phyloP scores from a whole-genome alignment of 2,888 invertebrate species.

The Drosophila ustulata region DNA sequence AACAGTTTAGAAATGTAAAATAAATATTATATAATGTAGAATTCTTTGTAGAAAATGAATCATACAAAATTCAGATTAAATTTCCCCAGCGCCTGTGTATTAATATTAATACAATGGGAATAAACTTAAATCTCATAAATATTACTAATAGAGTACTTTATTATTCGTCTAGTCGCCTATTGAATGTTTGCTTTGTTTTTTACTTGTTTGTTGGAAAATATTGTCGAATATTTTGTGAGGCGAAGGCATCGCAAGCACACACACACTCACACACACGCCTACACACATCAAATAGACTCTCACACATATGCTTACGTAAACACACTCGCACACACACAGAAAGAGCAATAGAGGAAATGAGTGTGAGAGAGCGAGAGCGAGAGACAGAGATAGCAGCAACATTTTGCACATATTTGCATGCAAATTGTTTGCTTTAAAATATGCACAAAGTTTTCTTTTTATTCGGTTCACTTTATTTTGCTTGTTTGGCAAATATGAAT shows the following conservation, averaged over 20 bases:
- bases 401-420: constrained; percentile 71
- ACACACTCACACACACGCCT: constrained; percentile 16
- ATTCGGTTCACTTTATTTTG: constrained; percentile 10
- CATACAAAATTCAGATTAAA: no score
- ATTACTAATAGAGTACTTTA: constrained; percentile 37
- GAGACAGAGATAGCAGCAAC: constrained; percentile 20
- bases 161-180: constrained; percentile 4
- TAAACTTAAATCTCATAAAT: no score
- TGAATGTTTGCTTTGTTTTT: constrained; percentile 57
- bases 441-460: constrained; percentile 69
- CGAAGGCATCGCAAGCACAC: constrained; percentile 56
- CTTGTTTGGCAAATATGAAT: constrained; percentile 39
- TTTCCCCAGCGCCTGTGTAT: no score
- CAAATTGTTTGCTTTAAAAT: constrained; percentile 77
- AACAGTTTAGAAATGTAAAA: no score
- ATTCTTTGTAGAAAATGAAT: no score
- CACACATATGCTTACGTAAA: constrained; percentile 44
- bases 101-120: no score
- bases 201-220: constrained; percentile 71
- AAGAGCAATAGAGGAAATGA: constrained; percentile 6
- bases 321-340: constrained; percentile 35
- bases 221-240: constrained; percentile 77
- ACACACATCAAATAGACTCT: constrained; percentile 22
- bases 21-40: no score
- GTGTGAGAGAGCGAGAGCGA: background rate